Base-by-base conservation (phyloP, 2,797 vertebrate genomes). In the Anolis apletophallus region DNA sequence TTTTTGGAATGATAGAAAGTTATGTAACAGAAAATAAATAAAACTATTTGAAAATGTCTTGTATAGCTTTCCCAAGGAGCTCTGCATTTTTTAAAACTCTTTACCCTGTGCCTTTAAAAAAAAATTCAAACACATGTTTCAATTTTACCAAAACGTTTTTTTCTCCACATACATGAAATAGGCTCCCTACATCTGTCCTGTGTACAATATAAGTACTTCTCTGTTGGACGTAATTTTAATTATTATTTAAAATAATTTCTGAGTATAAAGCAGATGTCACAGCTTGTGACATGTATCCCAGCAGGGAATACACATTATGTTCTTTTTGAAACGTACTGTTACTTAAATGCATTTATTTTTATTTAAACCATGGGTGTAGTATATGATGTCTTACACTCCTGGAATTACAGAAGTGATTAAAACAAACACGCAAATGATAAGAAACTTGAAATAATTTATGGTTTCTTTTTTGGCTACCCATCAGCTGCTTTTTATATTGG, bases 31-130 rank as follows among this genome's bases (percentile, higher is more conserved):
- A 84, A 91, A 77, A 77, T 76, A 46, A 88, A 74, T 84, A 23
- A 90, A 91, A 80, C 26, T 92, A n/a, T 79, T 23, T 93, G 90
- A 87, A 88, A 89, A 83, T 50, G 57, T 84, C 74, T 75, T 87
- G 71, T 8, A 59, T 40, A 76, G 84, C 91, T 88, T 87, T 75
- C 71, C 79, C 83, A 29, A 59, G 77, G 29, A 83, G 85, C 83
- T 52, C 46, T 46, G 46, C 46, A 36, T 5, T 83, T 85, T 82
- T 69, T 89, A 84, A n/a, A n/a, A 29, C 54, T 34, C 12, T 88
- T 59, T 81, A 16, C 0, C 87, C 69, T 57, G 26, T 89, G 85
- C 90, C 72, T 87, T 12, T 69, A 50, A 16, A 77, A 34, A 57
- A 64, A 26, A 64, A 74, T 23, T 78, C 68, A 74, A 75, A 73